Conservation (phyloP, 2,113 vertebrate species). For the Antennarius striatus region DNA sequence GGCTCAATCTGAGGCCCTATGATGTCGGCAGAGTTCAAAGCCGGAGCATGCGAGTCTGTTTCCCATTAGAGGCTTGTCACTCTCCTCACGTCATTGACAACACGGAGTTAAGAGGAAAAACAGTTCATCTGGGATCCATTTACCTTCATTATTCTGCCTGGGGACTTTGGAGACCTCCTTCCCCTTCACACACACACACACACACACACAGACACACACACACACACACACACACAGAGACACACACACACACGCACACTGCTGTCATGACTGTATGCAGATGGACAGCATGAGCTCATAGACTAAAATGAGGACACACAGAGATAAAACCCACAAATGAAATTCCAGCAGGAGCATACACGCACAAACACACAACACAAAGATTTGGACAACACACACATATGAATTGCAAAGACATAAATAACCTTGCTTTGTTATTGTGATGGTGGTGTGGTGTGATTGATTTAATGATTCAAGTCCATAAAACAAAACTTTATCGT, state of each 20-base stretch:
- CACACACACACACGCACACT: constrained; percentile 43
- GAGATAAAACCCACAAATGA: constrained; percentile 49
- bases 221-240: constrained; percentile 18
- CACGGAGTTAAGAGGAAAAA: constrained; percentile 70
- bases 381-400: neutral
- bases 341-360: constrained; percentile 21
- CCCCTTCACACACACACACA: constrained; percentile 47
- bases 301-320: constrained; percentile 46
- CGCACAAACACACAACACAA: constrained; percentile 12
- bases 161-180: constrained; percentile 72
- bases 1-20: constrained; percentile 14
- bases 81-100: constrained; percentile 84
- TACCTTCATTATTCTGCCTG: constrained; percentile 81
- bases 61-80: constrained; percentile 82
- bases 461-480: constrained; percentile 13
- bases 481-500: constrained; percentile 14
- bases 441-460: constrained; percentile 11
- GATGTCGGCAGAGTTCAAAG: constrained; percentile 76
- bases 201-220: constrained; percentile 18
- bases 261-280: constrained; percentile 63
- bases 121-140: constrained; percentile 84
- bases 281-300: constrained; percentile 68
- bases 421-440: neutral
- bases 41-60: constrained; percentile 71
- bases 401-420: neutral